Base-by-base conservation (phyloP, 2,888 invertebrate species). In the Noctua pronuba region DNA sequence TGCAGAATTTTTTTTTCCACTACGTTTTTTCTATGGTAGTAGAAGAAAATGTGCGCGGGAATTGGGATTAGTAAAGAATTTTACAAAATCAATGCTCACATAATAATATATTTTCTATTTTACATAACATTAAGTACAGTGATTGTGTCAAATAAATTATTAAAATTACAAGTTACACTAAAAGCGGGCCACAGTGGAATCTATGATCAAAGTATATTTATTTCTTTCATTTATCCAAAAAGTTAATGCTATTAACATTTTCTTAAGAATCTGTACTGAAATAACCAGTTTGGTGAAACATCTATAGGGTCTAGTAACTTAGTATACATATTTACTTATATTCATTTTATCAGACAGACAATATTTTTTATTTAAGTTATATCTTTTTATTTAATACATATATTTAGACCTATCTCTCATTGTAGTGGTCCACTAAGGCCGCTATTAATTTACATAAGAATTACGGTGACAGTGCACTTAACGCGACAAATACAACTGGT, bases 121-220 rank as follows among this genome's bases (percentile, higher is more conserved):
- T 78, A 82, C 79, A 91, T 93, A 93, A 94, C 92, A 91, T 94
- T 95, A 95, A 95, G 95, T 96, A 95, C 95, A 94, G 90, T 90
- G 88, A 89, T 91, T 86, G 90, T 90, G 86, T 91, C 88, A 92
- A 94, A 93, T 93, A 93, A 94, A 93, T 94, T 93, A 84, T 91
- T 88, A 88, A 88, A 90, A 80, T 86, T 86, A 86, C 80, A 86
- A 75, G 24, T 76, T 74, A 85, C 75, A 82, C 84, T 82, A 88
- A 71, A 80, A 82, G 75, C 77, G 83, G 86, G 83, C 73, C 81
- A 46, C 71, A 73, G 76, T 86, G 86, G 84, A 78, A 55, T 71
- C 1, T 55, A 41, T 52, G 10, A 73, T 73, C 38, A 46, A 58
- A 7, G 35, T 28, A 13, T 80, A 44, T 38, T 24, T 11, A 21